Percentiles rank a stretch among this genome's conserved stretches.
phyloP scores from a whole-genome alignment of 2,888 invertebrate species.

The Leptinotarsa haldemani region DNA sequence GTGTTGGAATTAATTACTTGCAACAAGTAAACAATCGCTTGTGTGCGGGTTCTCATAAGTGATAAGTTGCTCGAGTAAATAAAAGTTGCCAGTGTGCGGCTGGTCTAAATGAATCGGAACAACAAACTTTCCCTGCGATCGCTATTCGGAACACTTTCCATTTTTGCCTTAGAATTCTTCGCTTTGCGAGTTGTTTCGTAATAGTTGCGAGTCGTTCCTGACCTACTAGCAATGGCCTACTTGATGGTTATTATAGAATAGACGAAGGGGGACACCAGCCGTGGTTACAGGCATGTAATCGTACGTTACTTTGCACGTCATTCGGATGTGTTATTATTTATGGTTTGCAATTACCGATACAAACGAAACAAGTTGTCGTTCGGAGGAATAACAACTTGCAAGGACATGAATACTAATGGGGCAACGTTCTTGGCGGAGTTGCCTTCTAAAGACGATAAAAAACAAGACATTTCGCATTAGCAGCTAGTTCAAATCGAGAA shows the following conservation, averaged over 20 bases:
- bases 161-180: conserved; percentile 59
- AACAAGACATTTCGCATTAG: too few species aligned
- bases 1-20: too few species aligned
- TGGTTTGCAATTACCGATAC: conserved; percentile 2
- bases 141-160: conserved; percentile 60
- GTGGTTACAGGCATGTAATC: not conserved
- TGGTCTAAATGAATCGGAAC: conserved; percentile 46
- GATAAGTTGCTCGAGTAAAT: conserved; percentile 33
- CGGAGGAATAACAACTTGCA: not conserved
- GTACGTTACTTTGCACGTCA: conserved; percentile 6
- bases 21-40: too few species aligned
- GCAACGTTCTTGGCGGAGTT: not conserved
- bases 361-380: not conserved
- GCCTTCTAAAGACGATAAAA: not conserved
- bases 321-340: conserved; percentile 9
- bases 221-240: conserved; percentile 65
- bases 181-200: conserved; percentile 52
- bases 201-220: conserved; percentile 58
- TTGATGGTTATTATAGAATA: conserved; percentile 48
- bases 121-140: conserved; percentile 48
- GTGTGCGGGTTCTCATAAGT: not conserved
- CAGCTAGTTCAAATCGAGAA: too few species aligned
- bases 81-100: conserved; percentile 38
- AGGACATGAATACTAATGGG: not conserved
- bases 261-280: conserved; percentile 28